phyloP scores from a whole-genome alignment of 2,888 invertebrate species.

The Phyto melanocephala region DNA sequence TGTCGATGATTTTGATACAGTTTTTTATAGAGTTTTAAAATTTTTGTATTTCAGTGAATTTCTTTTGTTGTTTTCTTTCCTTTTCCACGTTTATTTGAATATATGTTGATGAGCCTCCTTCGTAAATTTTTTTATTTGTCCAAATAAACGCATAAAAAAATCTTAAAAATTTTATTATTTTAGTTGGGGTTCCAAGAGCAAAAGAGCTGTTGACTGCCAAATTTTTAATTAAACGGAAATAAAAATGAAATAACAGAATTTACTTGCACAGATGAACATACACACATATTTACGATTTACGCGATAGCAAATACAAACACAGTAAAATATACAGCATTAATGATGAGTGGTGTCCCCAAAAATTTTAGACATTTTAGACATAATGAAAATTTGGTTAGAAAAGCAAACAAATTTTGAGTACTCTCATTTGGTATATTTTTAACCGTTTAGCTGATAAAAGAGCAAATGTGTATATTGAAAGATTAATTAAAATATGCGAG shows the following conservation, averaged over 20 bases:
- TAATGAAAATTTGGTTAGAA: constrained; percentile 39
- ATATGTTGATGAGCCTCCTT: constrained; percentile 4
- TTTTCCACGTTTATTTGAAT: constrained; percentile 3
- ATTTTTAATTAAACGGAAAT: constrained; percentile 64
- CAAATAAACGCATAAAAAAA: constrained; percentile 15
- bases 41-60: constrained; percentile 1
- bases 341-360: constrained; percentile 53
- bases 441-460: background rate
- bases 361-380: too few species aligned
- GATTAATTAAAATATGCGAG: too few species aligned
- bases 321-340: background rate
- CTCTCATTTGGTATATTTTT: constrained; percentile 26
- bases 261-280: constrained; percentile 14
- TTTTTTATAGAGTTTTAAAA: constrained; percentile 32
- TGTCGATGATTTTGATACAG: constrained; percentile 17
- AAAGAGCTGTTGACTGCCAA: constrained; percentile 60
- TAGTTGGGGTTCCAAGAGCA: constrained; percentile 37
- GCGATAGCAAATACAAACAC: too few species aligned
- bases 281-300: background rate
- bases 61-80: constrained; percentile 42
- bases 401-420: constrained; percentile 51
- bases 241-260: constrained; percentile 33
- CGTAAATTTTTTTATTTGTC: constrained; percentile 24
- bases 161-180: constrained; percentile 53
- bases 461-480: too few species aligned